Evolutionary conservation across 2,888 invertebrate genomes (phyloP), one percentile per base, ranked within the genome.

Genomic region (Drosophila niveifrons): DNA sequence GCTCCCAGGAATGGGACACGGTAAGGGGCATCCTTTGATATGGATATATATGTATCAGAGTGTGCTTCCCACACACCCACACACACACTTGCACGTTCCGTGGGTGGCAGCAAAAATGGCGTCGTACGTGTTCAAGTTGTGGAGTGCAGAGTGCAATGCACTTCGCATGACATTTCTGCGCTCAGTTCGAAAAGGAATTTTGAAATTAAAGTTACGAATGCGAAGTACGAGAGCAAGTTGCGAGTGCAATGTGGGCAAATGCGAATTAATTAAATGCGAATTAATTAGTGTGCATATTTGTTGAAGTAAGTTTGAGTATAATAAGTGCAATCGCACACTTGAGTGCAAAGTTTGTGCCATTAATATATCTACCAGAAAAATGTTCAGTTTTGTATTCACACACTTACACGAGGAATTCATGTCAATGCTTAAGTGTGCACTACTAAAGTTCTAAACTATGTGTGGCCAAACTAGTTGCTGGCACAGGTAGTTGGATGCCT

Each of bases 91-190:
- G 28, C 47, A 36, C n/a, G 57, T 39, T 39, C 39, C 10, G 51
- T 46, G 58, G 59, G 46, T 46, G 50, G 52, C 51, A 41, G 59
- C 36, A 46, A 57, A 65, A 44, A 53, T 50, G 69, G 50, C 61
- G 61, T 43, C 23, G 65, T 69, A 50, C 46, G 76, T 76, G 87
- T 70, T 78, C 62, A 86, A 86, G 72, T 62, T 73, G 69, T 44
- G 47, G 44, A 44, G 56, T 52, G 46, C 63, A 59, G 72, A 80
- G 89, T 76, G 75, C 88, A 87, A 77, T 87, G 86, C 86, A 82
- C 86, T 74, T 66, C 44, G 63, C 59, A 23, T 75, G 72, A 72
- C 76, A 80, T 80, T 78, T 75, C 71, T 64, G 47, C 34, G 62
- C 47, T 46, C 52, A 56, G 58, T 52, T 70, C 58, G 58, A 62